These are phyloP conservation scores for Solea senegalensis DNA, from an alignment of 2,113 vertebrate genomes.

Conservation along the genomic window DNA sequence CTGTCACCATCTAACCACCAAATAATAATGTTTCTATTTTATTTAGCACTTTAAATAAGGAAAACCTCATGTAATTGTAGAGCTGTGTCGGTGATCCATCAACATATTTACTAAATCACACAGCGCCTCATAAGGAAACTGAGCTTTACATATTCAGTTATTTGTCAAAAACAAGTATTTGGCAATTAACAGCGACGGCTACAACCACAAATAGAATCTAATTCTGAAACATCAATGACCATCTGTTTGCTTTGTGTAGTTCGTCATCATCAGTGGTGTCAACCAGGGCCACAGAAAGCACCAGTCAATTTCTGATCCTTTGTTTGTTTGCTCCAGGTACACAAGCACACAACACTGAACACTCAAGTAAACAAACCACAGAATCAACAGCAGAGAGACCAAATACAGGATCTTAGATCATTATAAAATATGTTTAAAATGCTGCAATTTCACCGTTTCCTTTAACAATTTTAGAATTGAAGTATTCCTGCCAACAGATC, in stretches of 20 bases:
- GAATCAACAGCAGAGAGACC: background rate
- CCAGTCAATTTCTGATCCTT: background rate
- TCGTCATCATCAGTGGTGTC: background rate
- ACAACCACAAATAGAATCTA: background rate
- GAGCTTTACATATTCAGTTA: background rate
- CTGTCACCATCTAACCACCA: too few species aligned
- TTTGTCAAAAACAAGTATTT: background rate
- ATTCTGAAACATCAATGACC: background rate
- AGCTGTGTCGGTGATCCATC: too few species aligned
- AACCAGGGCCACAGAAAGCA: background rate
- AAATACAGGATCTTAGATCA: too few species aligned
- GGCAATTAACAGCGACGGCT: background rate
- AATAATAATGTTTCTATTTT: too few species aligned
- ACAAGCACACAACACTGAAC: background rate
- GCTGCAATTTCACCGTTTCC: too few species aligned
- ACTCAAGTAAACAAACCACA: background rate
- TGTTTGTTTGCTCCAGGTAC: background rate
- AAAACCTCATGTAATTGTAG: too few species aligned
- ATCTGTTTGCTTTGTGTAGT: conserved; percentile 11
- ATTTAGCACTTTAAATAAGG: too few species aligned
- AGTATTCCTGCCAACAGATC: too few species aligned
- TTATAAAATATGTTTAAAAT: too few species aligned
- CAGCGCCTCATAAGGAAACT: background rate
- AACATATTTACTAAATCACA: background rate
- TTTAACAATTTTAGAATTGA: too few species aligned